These are phyloP conservation scores for Theristicus caerulescens DNA, from an alignment of 2,113 vertebrate species.

Conservation along the genomic window DNA sequence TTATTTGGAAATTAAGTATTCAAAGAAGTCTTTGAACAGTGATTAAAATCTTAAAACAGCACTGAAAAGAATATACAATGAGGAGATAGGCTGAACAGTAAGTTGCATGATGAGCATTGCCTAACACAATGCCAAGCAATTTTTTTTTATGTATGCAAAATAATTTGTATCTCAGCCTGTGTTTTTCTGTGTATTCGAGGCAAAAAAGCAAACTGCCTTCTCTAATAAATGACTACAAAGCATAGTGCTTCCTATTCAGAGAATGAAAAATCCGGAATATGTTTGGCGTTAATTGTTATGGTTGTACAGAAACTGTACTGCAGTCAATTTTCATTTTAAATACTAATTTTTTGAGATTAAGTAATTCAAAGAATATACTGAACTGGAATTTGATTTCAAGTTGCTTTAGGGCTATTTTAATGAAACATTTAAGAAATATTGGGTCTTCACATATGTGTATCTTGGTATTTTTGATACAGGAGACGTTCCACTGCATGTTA, in stretches of 20 bases:
- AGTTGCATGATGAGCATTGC: neutral
- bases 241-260: neutral
- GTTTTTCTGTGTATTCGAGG: neutral
- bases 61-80: neutral
- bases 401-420: conserved; percentile 15
- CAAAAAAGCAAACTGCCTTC: neutral
- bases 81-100: neutral
- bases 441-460: neutral
- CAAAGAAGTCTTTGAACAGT: conserved; percentile 50
- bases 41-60: conserved; percentile 37
- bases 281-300: neutral
- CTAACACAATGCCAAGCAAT: neutral
- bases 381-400: neutral
- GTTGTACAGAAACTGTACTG: neutral
- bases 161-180: neutral
- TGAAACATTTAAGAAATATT: neutral
- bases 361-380: neutral
- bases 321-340: conserved; percentile 42
- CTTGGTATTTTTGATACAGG: conserved; percentile 73
- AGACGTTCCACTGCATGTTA: conserved; percentile 91
- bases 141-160: neutral
- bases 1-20: conserved; percentile 58
- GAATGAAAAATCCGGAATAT: neutral
- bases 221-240: neutral
- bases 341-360: conserved; percentile 18